Base-by-base conservation (phyloP, 2,113 vertebrate species). In the Semnornis frantzii region DNA sequence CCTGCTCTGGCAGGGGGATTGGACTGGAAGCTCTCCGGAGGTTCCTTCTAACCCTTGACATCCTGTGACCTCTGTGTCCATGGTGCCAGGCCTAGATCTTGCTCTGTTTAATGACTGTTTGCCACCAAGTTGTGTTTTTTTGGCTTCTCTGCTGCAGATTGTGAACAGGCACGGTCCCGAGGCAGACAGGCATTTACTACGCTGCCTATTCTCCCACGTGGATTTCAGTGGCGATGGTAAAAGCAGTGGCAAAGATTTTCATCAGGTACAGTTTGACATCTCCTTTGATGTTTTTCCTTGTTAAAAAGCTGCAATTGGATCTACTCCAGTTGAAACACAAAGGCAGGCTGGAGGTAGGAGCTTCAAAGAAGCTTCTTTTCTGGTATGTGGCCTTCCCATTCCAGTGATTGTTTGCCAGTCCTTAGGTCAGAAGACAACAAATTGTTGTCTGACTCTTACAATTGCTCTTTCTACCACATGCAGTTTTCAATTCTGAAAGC, bases 171-270 rank as follows among this genome's bases (percentile, higher is more conserved):
- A 99, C 99, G 99, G 99, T 97, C 99, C 99, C 90, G 99, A 99
- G 98, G 99, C 99, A 99, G 99, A 99, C 98, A 99, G 99, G 98
- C 99, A 99, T 98, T 98, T 99, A 97, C 97, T 99, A 98, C 99
- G 99, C 99, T 99, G 99, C 98, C 99, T 99, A 98, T 99, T 99
- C 98, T 99, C 99, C 93, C 99, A 99, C 98, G 99, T 99, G 98
- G 99, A 99, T 99, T 99, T 99, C 96, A 99, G 99, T 99, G 99
- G 99, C 98, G 99, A 99, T 99, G 99, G 99, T 99, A 99, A 99
- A 99, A 99, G 99, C 98, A 99, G 99, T 98, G 99, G 99, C 97
- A 99, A 99, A 98, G 99, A 99, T 98, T 99, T 99, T 97, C 99
- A 99, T 98, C 99, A 99, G 99, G 99, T 99, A 99, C 94, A 59